Evolutionary conservation across 2,888 invertebrate genomes (phyloP).

Genomic region (Pammene aurita): DNA sequence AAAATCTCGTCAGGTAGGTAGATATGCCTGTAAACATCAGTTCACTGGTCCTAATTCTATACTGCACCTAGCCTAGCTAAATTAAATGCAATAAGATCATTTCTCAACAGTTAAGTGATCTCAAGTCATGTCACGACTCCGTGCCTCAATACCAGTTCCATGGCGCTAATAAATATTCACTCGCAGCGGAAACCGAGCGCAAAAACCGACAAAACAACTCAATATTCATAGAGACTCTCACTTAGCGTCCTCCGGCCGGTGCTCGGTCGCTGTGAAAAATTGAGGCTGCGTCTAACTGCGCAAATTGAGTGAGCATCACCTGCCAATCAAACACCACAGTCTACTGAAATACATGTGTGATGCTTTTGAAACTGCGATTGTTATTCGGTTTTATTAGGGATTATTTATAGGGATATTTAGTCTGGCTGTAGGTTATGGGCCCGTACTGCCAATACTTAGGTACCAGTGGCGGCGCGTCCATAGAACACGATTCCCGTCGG

Average conservation of each 20-base stretch:
- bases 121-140: constrained; percentile 12
- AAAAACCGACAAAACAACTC: constrained; percentile 41
- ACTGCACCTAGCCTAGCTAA: too few species aligned
- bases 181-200: constrained; percentile 1
- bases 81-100: too few species aligned
- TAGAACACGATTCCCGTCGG: too few species aligned
- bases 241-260: constrained; percentile 58
- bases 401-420: too few species aligned
- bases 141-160: not conserved
- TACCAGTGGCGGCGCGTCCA: too few species aligned
- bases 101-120: constrained; percentile 7
- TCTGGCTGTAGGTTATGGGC: too few species aligned
- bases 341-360: constrained; percentile 9
- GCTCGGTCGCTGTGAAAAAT: constrained; percentile 79
- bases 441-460: too few species aligned
- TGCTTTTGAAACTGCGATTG: not conserved
- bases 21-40: too few species aligned
- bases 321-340: constrained; percentile 49
- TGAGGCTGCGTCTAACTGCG: constrained; percentile 67
- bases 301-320: constrained; percentile 76
- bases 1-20: too few species aligned
- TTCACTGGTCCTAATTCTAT: too few species aligned
- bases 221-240: constrained; percentile 62
- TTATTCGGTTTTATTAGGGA: not conserved
- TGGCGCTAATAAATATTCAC: constrained; percentile 16